A percentile compares a stretch with the other conserved stretches of the same genome.
Conservation (phyloP, 2,113 vertebrate genomes). For the Menidia beryllina region DNA sequence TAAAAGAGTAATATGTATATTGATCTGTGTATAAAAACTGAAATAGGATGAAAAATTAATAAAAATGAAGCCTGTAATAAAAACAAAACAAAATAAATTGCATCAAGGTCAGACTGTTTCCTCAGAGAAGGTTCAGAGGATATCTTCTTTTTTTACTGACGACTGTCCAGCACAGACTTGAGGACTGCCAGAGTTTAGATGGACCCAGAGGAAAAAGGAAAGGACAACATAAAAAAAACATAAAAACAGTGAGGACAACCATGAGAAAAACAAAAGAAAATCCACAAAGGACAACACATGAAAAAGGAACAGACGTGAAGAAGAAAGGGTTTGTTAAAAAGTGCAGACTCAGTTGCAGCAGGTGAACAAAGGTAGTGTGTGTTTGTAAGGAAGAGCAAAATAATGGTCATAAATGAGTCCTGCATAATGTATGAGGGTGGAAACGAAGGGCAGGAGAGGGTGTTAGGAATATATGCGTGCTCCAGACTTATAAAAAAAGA, state of each 20-base stretch:
- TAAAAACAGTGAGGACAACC: slow-evolving; percentile 2
- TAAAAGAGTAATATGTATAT: background rate
- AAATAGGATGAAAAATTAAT: no score
- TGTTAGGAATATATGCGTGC: background rate
- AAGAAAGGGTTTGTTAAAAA: slow-evolving; percentile 3
- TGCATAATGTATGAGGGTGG: slow-evolving; percentile 28
- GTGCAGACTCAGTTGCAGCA: slow-evolving; percentile 9
- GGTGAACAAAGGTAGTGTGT: slow-evolving; percentile 7
- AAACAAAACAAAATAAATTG: background rate
- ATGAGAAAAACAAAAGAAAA: slow-evolving; percentile 13
- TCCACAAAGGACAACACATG: slow-evolving; percentile 1
- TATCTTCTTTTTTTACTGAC: slow-evolving; percentile 3
- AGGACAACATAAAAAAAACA: slow-evolving; percentile 20
- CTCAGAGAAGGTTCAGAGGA: background rate
- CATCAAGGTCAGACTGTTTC: background rate
- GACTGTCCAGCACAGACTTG: background rate
- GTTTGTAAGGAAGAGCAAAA: slow-evolving; percentile 5
- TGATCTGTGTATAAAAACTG: background rate
- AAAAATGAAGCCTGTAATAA: background rate
- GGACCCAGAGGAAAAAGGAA: slow-evolving; percentile 6
- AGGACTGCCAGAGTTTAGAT: background rate
- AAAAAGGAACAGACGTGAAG: background rate
- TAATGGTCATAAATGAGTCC: background rate
- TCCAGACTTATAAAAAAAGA: background rate
- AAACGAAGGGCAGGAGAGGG: background rate